Percentiles rank a stretch among this genome's conserved stretches.
Conservation (phyloP, 2,113 vertebrate species). For the Apeltes quadracus region DNA sequence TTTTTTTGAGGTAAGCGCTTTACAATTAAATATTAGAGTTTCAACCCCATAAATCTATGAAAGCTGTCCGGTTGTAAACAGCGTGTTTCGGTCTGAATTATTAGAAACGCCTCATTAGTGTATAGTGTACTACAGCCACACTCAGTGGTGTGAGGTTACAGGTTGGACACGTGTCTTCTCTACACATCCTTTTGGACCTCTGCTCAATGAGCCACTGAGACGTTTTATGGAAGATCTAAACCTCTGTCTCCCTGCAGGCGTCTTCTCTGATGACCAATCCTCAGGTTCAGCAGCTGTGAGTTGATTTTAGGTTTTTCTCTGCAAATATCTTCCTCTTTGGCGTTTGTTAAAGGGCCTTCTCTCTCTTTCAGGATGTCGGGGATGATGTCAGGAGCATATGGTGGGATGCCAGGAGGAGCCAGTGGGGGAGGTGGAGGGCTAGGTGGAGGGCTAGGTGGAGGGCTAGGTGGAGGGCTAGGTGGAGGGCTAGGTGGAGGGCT, state of each 20-base stretch:
- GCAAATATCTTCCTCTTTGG: neutral
- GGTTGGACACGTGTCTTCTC: neutral
- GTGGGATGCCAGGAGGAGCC: constrained; percentile 62
- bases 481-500: too few relatives aligned
- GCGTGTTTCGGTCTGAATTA: neutral
- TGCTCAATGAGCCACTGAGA: neutral
- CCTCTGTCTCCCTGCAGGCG: constrained; percentile 78
- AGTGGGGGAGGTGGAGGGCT: neutral
- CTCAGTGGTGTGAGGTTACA: neutral
- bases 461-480: constrained; percentile 26
- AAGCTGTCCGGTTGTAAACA: too few relatives aligned
- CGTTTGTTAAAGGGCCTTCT: neutral
- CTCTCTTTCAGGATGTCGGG: constrained; percentile 87
- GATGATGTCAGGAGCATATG: constrained; percentile 91
- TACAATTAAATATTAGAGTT: too few relatives aligned
- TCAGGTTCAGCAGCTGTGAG: constrained; percentile 96
- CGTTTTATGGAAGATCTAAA: neutral
- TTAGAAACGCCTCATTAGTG: neutral
- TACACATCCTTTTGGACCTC: neutral
- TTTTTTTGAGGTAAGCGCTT: neutral
- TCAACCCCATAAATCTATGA: too few relatives aligned
- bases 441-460: neutral
- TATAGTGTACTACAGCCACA: neutral
- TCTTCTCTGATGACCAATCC: constrained; percentile 95
- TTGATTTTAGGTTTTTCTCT: constrained; percentile 29